These are phyloP conservation scores for Vultur gryphus DNA, from an alignment of 2,797 vertebrate genomes.

Conservation along the genomic window DNA sequence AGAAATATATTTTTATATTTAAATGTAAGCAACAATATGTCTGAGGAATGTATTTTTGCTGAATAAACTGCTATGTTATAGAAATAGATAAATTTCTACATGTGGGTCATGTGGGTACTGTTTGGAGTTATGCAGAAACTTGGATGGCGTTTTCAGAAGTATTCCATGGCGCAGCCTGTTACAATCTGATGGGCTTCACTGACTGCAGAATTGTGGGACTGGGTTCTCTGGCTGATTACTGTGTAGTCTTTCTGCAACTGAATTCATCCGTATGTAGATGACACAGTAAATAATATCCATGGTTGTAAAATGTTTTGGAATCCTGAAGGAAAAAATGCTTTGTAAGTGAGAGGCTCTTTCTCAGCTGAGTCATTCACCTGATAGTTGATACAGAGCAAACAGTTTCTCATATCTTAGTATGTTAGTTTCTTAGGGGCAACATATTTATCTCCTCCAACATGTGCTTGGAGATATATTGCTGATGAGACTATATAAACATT, in stretches of 20 bases:
- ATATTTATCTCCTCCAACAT: not conserved
- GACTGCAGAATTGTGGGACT: not conserved
- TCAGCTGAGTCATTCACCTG: not conserved
- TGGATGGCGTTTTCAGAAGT: not conserved
- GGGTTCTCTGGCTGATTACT: not conserved
- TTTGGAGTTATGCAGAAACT: not conserved
- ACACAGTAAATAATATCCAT: not conserved
- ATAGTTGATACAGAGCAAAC: not conserved
- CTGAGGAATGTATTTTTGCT: not conserved
- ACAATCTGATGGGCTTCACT: not conserved
- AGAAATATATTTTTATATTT: constrained; percentile 4
- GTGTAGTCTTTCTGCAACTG: not conserved
- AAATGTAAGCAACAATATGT: not conserved
- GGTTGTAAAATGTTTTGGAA: not conserved
- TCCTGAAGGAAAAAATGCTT: not conserved
- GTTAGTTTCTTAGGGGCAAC: not conserved
- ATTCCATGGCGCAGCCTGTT: not conserved
- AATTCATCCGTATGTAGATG: not conserved
- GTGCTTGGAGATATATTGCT: not conserved
- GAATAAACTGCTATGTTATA: not conserved
- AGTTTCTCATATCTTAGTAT: not conserved
- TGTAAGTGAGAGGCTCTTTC: not conserved
- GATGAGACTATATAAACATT: not conserved
- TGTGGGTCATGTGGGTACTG: not conserved
- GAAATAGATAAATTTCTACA: not conserved